Percentiles rank a stretch among this genome's conserved stretches.
phyloP scores from a whole-genome alignment of 2,113 vertebrate species.

The Podocnemis expansa region DNA sequence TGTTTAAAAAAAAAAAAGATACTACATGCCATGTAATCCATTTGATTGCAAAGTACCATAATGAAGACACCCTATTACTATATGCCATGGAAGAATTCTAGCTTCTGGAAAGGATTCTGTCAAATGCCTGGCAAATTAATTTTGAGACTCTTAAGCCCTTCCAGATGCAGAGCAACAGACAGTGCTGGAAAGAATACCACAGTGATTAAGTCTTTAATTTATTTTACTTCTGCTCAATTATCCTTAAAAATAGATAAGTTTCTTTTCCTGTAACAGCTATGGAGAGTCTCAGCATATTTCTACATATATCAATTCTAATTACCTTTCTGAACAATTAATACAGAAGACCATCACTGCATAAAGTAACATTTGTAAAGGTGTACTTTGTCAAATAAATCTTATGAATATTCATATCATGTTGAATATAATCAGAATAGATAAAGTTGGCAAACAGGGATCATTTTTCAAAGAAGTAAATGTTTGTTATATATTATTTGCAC shows the following conservation, averaged over 20 bases:
- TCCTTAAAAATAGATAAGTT: not conserved
- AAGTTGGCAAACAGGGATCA: accelerated
- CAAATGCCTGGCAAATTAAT: slow-evolving; percentile 33
- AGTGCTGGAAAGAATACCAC: slow-evolving; percentile 20
- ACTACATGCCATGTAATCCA: not conserved
- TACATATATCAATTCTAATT: slow-evolving; percentile 52
- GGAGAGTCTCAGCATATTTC: not conserved
- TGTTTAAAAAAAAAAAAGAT: not conserved
- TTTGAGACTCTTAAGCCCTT: slow-evolving; percentile 27
- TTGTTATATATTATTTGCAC: not conserved
- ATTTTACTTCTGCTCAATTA: slow-evolving; percentile 45
- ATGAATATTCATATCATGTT: slow-evolving; percentile 49
- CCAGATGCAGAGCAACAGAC: not conserved
- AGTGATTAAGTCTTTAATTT: slow-evolving; percentile 48
- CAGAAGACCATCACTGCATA: slow-evolving; percentile 26
- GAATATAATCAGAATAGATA: slow-evolving; percentile 20
- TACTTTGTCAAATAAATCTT: slow-evolving; percentile 11
- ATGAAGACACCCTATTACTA: not conserved
- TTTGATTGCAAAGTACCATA: not conserved
- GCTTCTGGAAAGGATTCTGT: slow-evolving; percentile 23
- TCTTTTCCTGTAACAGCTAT: slow-evolving; percentile 8
- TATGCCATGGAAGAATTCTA: not conserved
- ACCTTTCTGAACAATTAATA: slow-evolving; percentile 56
- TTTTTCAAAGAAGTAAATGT: not conserved
- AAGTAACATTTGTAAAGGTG: slow-evolving; percentile 3